phyloP scores from a whole-genome alignment of 2,113 vertebrate genomes.

The Lathamus discolor region DNA sequence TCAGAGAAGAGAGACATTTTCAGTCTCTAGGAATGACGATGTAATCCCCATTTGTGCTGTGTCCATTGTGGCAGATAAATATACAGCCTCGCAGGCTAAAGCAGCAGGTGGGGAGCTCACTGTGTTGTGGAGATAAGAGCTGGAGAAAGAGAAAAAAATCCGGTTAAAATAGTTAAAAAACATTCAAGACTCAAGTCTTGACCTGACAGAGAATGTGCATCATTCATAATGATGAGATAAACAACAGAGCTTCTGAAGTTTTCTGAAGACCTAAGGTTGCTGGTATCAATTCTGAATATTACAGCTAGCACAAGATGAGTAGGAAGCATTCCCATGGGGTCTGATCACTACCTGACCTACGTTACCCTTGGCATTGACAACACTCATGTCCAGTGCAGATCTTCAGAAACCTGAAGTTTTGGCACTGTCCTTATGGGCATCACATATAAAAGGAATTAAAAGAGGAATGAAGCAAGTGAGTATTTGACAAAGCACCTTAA shows the following conservation, averaged over 20 bases:
- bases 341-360: neutral
- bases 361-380: neutral
- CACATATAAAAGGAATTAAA: neutral
- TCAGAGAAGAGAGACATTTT: conserved; percentile 29
- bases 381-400: neutral
- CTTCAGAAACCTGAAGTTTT: neutral
- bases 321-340: neutral
- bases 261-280: neutral
- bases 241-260: neutral
- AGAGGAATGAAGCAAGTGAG: neutral
- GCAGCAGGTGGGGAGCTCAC: neutral
- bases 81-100: neutral
- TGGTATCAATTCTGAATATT: neutral
- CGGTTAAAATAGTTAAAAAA: neutral
- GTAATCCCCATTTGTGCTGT: neutral
- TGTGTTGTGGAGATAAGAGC: conserved; percentile 10
- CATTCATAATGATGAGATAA: neutral
- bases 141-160: neutral
- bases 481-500: neutral
- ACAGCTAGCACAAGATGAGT: fast-evolving
- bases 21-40: neutral
- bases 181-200: neutral
- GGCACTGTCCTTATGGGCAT: neutral
- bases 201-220: neutral
- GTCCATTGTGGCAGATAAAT: neutral